Evolutionary conservation across 2,888 invertebrate genomes (phyloP).

Genomic region (Oxytorus armatus): DNA sequence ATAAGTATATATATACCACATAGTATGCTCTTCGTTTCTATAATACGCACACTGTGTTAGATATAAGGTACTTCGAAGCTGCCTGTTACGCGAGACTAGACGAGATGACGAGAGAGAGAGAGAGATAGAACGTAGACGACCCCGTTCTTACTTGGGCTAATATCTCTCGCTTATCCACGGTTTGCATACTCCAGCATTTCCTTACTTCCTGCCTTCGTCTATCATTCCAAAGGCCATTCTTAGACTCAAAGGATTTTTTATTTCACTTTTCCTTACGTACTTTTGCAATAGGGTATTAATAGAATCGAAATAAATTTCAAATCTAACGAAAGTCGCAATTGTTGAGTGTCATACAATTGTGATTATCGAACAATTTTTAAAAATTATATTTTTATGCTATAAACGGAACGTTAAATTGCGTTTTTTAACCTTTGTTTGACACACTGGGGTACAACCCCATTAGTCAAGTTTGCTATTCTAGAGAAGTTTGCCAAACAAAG

Average conservation of each 20-base stretch:
- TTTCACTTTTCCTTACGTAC: not conserved
- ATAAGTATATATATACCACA: constrained; percentile 34
- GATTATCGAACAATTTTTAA: too few species aligned
- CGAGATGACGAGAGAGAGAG: constrained; percentile 47
- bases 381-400: not conserved
- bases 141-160: constrained; percentile 74
- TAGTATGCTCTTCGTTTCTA: constrained; percentile 42
- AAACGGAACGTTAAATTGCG: not conserved
- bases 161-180: constrained; percentile 81
- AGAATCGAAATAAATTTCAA: not conserved
- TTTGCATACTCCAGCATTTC: constrained; percentile 75
- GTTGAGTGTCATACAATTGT: not conserved
- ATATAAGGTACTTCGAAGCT: constrained; percentile 50
- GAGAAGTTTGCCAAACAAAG: too few species aligned
- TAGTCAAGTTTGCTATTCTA: too few species aligned
- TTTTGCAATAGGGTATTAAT: constrained; percentile 2
- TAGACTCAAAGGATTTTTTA: not conserved
- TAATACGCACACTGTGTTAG: constrained; percentile 45
- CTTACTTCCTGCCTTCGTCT: constrained; percentile 64
- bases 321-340: not conserved
- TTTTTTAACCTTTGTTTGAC: too few species aligned
- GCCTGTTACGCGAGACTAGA: constrained; percentile 59
- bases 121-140: constrained; percentile 65
- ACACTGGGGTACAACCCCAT: too few species aligned
- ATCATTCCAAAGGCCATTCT: constrained; percentile 24